A percentile compares a stretch with the other conserved stretches of the same genome.
Evolutionary conservation across 64 coral and sea anemone genomes (phyloP).

Genomic region (Pocillopora damicornis): DNA sequence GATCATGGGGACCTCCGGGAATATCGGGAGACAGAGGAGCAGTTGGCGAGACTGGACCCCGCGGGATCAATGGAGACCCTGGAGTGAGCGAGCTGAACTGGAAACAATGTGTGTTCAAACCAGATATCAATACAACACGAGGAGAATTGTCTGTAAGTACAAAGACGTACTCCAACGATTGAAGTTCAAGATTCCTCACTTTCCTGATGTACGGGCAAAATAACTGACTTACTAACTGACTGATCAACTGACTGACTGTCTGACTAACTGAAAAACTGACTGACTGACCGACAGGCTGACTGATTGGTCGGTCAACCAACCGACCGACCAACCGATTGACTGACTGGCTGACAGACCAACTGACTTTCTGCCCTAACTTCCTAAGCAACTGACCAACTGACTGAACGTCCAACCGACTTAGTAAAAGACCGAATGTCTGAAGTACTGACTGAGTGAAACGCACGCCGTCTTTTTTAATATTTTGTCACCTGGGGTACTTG

Average conservation of each 20-base stretch:
- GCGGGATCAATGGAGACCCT: constrained; percentile 52
- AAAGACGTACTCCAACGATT: no score
- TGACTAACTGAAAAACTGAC: no score
- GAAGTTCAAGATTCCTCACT: no score
- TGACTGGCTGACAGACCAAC: background rate
- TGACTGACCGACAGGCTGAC: background rate
- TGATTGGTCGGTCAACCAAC: background rate
- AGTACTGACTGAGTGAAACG: background rate
- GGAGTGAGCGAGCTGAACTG: constrained; percentile 56
- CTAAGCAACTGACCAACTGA: background rate
- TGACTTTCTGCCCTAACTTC: background rate
- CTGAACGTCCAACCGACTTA: background rate
- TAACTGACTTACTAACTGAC: background rate
- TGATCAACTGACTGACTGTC: background rate
- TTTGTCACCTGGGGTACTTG: background rate
- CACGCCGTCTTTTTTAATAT: no score
- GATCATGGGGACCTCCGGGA: constrained; percentile 41
- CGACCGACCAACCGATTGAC: background rate
- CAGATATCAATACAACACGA: constrained; percentile 57
- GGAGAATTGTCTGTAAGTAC: constrained; percentile 59
- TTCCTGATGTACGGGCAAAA: background rate
- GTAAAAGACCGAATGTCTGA: background rate
- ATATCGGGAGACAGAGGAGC: constrained; percentile 35
- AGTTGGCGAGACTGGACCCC: constrained; percentile 26
- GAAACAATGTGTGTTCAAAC: constrained; percentile 75